Evolutionary conservation across 2,888 invertebrate species (phyloP), one percentile per base, ranked within the genome.

Genomic region (Iselma pallidipennis): DNA sequence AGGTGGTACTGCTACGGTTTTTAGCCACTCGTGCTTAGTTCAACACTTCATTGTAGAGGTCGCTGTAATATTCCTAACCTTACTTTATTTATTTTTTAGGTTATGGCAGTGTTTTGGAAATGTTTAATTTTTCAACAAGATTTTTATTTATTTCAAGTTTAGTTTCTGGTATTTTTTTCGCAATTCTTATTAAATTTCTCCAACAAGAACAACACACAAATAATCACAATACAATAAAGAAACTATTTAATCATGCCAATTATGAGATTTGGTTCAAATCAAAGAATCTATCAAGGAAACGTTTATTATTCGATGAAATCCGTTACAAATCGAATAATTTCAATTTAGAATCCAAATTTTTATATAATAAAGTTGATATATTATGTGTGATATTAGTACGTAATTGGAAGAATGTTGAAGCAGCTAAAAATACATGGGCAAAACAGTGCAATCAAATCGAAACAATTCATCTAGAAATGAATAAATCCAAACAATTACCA

Each of bases 331-430:
- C 70, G 50, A 23, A 64, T 14, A 66, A 59, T 9, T 67, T 58
- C 65, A 49, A 63, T 48, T 59, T 66, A 55, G 80, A 80, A 71
- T 71, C 79, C n/a, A 58, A 72, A 25, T 76, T 69, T 63, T 68
- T 81, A 33, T 73, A 69, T 55, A 63, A 74, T 0, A 78, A 75
- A 65, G 72, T 85, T 6, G 77, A 80, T 55, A 60, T 86, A 10
- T 75, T 83, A 1, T 86, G 86, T 72, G 74, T 83, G 0, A 79
- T 85, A 45, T 82, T 84, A 66, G 79, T 83, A 0, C 77, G 80
- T 19, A 83, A 81, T 66, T 58, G 74, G 0, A 82, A 81, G 58
- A 78, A 83, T 57, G 80, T 80, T 0, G 68, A 75, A 53, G 77
- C 84, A 1, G 66, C 67, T n/a, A 51, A 64, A 58, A 62, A 67